phyloP scores from a whole-genome alignment of 2,113 vertebrate species.

The Camelus bactrianus region DNA sequence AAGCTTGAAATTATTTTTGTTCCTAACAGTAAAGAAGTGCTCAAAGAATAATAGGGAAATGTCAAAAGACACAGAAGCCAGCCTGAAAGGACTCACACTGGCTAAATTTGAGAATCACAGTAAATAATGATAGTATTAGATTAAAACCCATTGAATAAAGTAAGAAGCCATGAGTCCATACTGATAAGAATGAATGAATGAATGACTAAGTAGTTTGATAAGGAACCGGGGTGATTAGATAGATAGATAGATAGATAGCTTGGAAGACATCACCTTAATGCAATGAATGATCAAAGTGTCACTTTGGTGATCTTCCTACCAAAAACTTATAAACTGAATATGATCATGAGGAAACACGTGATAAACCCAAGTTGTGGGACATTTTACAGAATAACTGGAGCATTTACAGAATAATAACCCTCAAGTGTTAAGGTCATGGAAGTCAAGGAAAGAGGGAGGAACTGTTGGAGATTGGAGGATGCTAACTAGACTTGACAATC shows the following conservation, averaged over 20 bases:
- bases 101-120: constrained; percentile 33
- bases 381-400: constrained; percentile 1
- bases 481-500: not conserved
- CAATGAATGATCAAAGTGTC: constrained; percentile 49
- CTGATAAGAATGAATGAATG: not conserved
- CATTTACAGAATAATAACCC: constrained; percentile 48
- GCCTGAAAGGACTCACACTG: not conserved
- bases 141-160: constrained; percentile 39
- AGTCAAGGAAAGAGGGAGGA: not conserved
- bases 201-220: constrained; percentile 9
- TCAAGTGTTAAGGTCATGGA: constrained; percentile 21
- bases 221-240: not conserved
- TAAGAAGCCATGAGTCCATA: not conserved
- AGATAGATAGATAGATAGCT: not conserved
- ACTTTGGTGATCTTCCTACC: constrained; percentile 34
- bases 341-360: constrained; percentile 43
- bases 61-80: not conserved
- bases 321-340: constrained; percentile 33
- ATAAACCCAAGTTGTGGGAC: constrained; percentile 36
- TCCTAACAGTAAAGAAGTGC: constrained; percentile 18
- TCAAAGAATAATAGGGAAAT: constrained; percentile 19
- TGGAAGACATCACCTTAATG: constrained; percentile 8
- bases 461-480: not conserved
- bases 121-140: constrained; percentile 26
- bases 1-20: constrained; percentile 23